These are phyloP conservation scores for Sesia bembeciformis DNA, from an alignment of 2,888 invertebrate genomes.

Conservation along the genomic window DNA sequence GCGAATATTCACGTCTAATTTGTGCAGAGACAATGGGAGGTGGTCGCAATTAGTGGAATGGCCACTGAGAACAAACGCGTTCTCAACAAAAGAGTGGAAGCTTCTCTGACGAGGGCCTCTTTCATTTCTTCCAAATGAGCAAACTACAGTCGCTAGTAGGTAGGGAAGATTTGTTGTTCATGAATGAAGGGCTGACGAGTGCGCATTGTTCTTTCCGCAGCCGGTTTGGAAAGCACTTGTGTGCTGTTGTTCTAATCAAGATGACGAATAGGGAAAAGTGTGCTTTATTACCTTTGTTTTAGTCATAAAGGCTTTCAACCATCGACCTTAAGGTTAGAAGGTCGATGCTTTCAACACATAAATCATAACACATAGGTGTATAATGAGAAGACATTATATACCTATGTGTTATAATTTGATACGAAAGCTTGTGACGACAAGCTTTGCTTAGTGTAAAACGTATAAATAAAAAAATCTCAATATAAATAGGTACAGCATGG, in stretches of 20 bases:
- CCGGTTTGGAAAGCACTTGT: conserved; percentile 63
- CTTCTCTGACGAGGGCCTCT: conserved; percentile 47
- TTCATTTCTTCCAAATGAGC: conserved; percentile 74
- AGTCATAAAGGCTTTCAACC: no score
- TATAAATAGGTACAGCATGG: no score
- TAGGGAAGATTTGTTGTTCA: conserved; percentile 64
- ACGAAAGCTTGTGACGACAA: no score
- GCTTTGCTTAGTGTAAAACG: no score
- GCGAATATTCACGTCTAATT: conserved; percentile 58
- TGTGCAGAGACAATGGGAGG: conserved; percentile 58
- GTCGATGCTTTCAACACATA: no score
- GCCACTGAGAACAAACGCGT: conserved; percentile 67
- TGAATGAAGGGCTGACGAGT: conserved; percentile 57
- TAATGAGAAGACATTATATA: no score
- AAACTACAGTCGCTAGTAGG: conserved; percentile 51
- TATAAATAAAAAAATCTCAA: no score
- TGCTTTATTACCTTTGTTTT: no score
- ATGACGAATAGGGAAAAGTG: conserved; percentile 22
- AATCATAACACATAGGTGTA: no score
- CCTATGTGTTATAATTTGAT: no score
- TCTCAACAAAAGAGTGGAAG: conserved; percentile 59
- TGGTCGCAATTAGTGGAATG: conserved; percentile 72
- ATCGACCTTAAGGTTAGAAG: no score
- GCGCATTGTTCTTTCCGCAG: conserved; percentile 54
- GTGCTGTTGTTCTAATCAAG: conserved; percentile 58